Percentiles rank a stretch among this genome's conserved stretches.
These are phyloP conservation scores for Saturnia pavonia DNA, from an alignment of 2,888 invertebrate genomes.

Conservation along the genomic window DNA sequence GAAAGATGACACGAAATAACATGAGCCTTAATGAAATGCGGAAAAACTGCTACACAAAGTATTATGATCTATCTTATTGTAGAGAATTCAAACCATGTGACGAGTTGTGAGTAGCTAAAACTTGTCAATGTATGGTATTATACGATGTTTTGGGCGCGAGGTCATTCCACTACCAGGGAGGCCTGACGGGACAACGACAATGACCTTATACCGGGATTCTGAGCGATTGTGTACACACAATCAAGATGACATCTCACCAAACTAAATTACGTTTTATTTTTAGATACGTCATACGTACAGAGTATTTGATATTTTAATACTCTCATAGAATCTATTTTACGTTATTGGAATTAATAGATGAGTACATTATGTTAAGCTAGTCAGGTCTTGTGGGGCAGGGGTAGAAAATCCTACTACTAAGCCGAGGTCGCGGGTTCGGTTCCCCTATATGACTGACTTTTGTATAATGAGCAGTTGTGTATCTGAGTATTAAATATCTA, in stretches of 20 bases:
- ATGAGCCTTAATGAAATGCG: background rate
- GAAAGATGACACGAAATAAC: background rate
- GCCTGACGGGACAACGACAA: conserved; percentile 17
- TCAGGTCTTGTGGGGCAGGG: too few species aligned
- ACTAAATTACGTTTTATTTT: conserved; percentile 17
- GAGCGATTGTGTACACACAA: conserved; percentile 6
- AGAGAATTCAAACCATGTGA: background rate
- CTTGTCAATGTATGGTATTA: conserved; percentile 1
- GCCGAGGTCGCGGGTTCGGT: too few species aligned
- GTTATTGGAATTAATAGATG: background rate
- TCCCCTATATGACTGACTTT: too few species aligned
- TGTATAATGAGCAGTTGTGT: too few species aligned
- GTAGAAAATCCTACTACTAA: too few species aligned
- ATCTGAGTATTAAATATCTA: too few species aligned
- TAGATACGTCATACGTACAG: conserved; percentile 10
- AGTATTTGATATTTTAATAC: background rate
- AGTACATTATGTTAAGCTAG: too few species aligned
- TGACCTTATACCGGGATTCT: conserved; percentile 17
- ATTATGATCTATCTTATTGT: background rate
- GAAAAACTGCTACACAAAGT: background rate
- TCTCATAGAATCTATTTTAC: background rate
- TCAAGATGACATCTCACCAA: background rate
- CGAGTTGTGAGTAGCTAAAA: background rate
- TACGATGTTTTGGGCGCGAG: conserved; percentile 6
- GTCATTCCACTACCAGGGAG: conserved; percentile 14